These are phyloP conservation scores for Monarcha castaneiventris DNA, from an alignment of 2,113 vertebrate genomes.

Conservation along the genomic window DNA sequence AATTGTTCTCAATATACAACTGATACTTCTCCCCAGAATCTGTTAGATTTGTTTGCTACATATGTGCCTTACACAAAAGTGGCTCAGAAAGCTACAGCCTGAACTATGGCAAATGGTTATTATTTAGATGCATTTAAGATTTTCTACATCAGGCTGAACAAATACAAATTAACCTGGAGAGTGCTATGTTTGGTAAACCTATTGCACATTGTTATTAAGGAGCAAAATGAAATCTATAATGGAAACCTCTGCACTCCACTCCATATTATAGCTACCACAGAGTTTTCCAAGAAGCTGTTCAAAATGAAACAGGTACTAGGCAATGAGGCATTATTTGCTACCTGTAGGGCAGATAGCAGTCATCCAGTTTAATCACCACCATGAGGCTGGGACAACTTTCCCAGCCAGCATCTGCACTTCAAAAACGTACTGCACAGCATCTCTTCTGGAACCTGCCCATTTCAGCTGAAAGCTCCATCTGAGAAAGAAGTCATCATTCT, in stretches of 20 bases:
- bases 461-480: not conserved
- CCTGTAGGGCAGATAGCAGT: not conserved
- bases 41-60: not conserved
- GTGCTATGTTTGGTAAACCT: not conserved
- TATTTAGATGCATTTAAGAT: not conserved
- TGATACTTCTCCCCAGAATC: not conserved
- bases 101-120: not conserved
- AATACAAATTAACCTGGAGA: not conserved
- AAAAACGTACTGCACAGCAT: not conserved
- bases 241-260: not conserved
- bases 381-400: not conserved
- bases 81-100: not conserved
- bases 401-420: not conserved
- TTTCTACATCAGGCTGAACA: not conserved
- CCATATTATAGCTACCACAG: not conserved
- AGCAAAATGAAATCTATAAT: slow-evolving; percentile 1
- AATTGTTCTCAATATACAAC: not conserved
- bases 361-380: not conserved
- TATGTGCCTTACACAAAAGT: not conserved
- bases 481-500: not conserved
- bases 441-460: not conserved
- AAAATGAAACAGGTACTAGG: not conserved
- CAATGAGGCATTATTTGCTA: not conserved
- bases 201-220: not conserved
- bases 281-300: not conserved